Evolutionary conservation across 2,888 invertebrate genomes (phyloP).

Genomic region (Linyphia triangularis): DNA sequence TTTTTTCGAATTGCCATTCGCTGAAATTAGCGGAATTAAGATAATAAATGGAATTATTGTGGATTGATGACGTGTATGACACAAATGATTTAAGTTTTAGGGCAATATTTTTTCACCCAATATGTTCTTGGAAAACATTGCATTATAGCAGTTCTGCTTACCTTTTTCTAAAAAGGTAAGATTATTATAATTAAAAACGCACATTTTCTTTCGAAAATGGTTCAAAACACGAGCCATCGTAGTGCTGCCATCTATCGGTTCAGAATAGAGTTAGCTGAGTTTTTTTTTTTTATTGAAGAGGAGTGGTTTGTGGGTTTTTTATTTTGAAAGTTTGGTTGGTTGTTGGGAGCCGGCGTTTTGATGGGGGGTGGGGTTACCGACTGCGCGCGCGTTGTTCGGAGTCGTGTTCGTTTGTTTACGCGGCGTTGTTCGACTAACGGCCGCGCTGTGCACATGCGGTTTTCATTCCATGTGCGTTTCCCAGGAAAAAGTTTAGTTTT

Average conservation of each 20-base stretch:
- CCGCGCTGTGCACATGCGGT: constrained; percentile 20
- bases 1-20: too few relatives aligned
- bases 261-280: background rate
- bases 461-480: constrained; percentile 52
- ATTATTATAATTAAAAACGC: background rate
- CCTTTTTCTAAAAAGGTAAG: background rate
- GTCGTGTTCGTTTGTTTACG: constrained; percentile 67
- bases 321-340: constrained; percentile 39
- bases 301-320: constrained; percentile 59
- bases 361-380: constrained; percentile 66
- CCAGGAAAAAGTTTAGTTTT: background rate
- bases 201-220: background rate
- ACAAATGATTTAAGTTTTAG: too few relatives aligned
- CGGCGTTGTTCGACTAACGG: constrained; percentile 61
- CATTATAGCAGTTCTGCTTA: too few relatives aligned
- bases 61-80: too few relatives aligned
- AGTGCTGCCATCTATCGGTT: constrained; percentile 64
- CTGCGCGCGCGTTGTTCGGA: constrained; percentile 62
- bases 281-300: constrained; percentile 5
- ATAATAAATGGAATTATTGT: too few relatives aligned
- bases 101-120: too few relatives aligned
- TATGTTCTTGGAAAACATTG: too few relatives aligned
- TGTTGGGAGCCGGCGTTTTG: constrained; percentile 54
- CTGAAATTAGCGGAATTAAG: too few relatives aligned
- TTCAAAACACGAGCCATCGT: constrained; percentile 11